A percentile compares a stretch with the other conserved stretches of the same genome.
phyloP scores from a whole-genome alignment of 2,888 invertebrate species.

The Nebria salina region DNA sequence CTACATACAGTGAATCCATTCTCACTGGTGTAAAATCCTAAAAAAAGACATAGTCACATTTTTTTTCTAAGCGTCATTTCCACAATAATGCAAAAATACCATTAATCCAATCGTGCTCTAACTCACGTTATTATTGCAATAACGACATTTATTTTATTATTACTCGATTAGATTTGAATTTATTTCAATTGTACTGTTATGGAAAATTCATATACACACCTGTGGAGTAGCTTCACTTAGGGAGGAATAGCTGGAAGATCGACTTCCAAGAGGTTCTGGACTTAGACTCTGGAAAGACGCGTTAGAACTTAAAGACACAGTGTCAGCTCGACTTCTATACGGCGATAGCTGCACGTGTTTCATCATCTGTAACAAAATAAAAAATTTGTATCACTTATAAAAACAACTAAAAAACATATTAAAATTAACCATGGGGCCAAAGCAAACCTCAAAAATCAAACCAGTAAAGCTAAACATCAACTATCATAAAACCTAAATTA shows the following conservation, averaged over 20 bases:
- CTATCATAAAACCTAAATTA: too few species aligned
- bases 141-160: too few species aligned
- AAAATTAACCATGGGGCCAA: too few species aligned
- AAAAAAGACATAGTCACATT: too few species aligned
- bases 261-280: conserved; percentile 76
- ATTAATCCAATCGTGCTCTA: too few species aligned
- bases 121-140: too few species aligned
- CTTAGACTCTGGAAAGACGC: conserved; percentile 76
- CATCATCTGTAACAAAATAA: conserved; percentile 73
- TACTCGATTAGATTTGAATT: too few species aligned
- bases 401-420: neutral
- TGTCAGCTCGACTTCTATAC: conserved; percentile 84
- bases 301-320: conserved; percentile 83
- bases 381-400: neutral
- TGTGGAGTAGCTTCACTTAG: conserved; percentile 66
- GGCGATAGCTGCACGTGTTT: conserved; percentile 93
- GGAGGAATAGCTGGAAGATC: conserved; percentile 73
- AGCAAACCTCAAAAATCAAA: too few species aligned
- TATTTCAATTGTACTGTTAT: neutral
- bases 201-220: neutral
- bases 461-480: too few species aligned
- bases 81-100: too few species aligned
- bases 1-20: neutral
- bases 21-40: neutral
- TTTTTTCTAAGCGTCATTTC: too few species aligned